phyloP scores from a whole-genome alignment of 2,113 vertebrate genomes.

The Gavia stellata region DNA sequence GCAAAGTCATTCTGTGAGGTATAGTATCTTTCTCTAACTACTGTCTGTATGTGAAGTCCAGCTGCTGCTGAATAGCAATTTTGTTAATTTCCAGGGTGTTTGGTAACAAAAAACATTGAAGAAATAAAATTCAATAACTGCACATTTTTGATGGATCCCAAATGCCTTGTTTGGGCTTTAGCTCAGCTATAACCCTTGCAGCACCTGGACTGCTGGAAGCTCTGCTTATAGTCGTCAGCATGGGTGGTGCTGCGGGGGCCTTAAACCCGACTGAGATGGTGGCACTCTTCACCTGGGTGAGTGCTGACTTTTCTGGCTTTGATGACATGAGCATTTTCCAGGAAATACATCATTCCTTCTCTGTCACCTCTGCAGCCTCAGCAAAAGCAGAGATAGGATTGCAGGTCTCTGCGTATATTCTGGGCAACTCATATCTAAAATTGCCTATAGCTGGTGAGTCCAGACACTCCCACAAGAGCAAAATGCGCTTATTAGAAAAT shows the following conservation, averaged over 20 bases:
- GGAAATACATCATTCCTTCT: neutral
- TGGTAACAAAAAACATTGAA: neutral
- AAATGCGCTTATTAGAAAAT: neutral
- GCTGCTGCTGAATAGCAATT: neutral
- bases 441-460: neutral
- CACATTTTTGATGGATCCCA: neutral
- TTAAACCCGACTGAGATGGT: neutral
- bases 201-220: neutral
- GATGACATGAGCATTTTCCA: neutral
- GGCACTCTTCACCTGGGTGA: neutral
- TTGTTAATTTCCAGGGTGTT: neutral
- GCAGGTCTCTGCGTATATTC: neutral
- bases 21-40: neutral
- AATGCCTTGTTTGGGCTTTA: neutral
- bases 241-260: neutral
- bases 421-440: neutral
- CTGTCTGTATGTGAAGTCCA: neutral
- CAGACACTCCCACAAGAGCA: neutral
- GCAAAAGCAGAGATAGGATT: neutral
- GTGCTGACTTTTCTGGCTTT: neutral
- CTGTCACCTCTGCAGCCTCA: neutral
- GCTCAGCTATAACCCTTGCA: neutral
- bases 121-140: neutral
- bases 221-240: rapidly evolving
- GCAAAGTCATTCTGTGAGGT: neutral